Evolutionary conservation across 2,797 vertebrate genomes (phyloP).

Genomic region (Gobionotothen gibberifrons): DNA sequence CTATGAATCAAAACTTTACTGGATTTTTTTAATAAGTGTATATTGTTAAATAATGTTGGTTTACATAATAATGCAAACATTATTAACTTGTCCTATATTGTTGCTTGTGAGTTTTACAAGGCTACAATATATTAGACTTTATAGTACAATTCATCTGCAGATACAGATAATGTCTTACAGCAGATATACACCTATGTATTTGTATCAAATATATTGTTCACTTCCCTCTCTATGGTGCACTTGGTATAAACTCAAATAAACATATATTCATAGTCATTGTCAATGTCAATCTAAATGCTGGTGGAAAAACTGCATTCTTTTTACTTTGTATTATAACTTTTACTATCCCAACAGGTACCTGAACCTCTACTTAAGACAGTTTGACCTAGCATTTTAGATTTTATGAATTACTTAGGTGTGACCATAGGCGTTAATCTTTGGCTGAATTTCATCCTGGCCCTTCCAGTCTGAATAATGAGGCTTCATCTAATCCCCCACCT

Average conservation of each 20-base stretch:
- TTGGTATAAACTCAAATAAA: not conserved
- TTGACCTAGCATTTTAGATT: constrained; percentile 49
- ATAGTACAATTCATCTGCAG: not conserved
- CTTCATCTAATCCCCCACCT: constrained; percentile 59
- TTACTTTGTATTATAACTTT: constrained; percentile 9
- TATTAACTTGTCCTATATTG: not conserved
- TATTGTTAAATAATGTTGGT: not conserved
- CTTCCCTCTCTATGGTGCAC: not conserved
- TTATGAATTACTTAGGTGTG: constrained; percentile 43
- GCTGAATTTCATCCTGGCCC: constrained; percentile 62
- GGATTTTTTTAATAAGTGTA: not conserved
- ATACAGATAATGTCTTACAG: not conserved
- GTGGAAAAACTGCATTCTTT: not conserved
- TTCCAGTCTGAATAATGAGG: constrained; percentile 73
- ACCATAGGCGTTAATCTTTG: constrained; percentile 59
- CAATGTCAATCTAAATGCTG: constrained; percentile 1
- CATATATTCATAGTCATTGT: not conserved
- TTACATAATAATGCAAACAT: not conserved
- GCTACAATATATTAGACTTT: not conserved
- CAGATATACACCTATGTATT: not conserved
- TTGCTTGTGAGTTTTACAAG: not conserved
- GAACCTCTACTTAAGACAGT: constrained; percentile 33
- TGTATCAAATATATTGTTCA: not conserved
- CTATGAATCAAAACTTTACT: not conserved
- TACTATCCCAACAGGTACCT: constrained; percentile 14